These are phyloP conservation scores for Chelonus insularis DNA, from an alignment of 1,140 invertebrate species.

Conservation along the genomic window DNA sequence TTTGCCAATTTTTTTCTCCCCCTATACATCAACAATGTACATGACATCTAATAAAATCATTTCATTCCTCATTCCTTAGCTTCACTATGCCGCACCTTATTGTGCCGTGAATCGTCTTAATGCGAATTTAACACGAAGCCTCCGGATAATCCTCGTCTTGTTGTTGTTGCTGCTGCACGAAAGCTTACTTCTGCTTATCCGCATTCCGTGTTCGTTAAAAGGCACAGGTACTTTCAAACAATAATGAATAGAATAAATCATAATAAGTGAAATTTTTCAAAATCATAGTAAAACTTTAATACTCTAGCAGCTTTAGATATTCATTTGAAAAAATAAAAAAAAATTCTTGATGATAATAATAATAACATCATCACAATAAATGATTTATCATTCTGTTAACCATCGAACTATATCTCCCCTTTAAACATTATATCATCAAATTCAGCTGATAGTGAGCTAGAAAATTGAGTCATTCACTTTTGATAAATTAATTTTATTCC, in stretches of 20 bases:
- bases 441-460: background rate
- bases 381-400: too few species aligned
- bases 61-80: background rate
- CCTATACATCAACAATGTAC: background rate
- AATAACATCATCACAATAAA: too few species aligned
- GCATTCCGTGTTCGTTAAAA: conserved; percentile 38
- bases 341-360: too few species aligned
- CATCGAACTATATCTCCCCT: too few species aligned
- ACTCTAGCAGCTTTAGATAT: too few species aligned
- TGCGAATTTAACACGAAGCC: conserved; percentile 37
- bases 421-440: background rate
- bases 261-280: too few species aligned
- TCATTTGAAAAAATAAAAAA: too few species aligned
- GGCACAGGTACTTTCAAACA: background rate
- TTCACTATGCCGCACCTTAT: conserved; percentile 25
- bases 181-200: conserved; percentile 23
- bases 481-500: background rate
- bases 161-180: conserved; percentile 3
- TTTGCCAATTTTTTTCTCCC: background rate
- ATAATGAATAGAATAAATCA: conserved; percentile 4
- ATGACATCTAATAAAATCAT: conserved; percentile 7
- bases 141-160: conserved; percentile 25
- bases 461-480: background rate
- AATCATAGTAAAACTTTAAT: too few species aligned
- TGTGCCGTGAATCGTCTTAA: conserved; percentile 35